Conservation (phyloP, 1,140 invertebrate species). For the Microplitis mediator region DNA sequence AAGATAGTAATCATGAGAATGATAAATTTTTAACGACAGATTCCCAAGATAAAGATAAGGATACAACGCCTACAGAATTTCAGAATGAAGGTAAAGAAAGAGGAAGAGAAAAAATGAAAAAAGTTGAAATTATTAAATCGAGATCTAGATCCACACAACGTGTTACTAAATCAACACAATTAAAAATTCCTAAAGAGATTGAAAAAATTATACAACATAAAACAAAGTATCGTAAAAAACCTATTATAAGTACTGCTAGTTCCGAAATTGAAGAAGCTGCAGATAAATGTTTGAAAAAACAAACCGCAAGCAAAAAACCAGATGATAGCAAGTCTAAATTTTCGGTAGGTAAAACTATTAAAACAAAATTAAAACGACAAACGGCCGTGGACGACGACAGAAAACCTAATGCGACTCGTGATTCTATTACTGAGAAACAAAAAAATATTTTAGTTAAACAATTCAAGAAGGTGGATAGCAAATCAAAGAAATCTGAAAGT, state of each 20-base stretch:
- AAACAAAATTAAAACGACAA: constrained; percentile 36
- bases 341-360: background rate
- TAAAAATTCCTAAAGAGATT: constrained; percentile 25
- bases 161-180: constrained; percentile 23
- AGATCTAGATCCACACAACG: constrained; percentile 15
- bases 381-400: constrained; percentile 33
- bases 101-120: constrained; percentile 17
- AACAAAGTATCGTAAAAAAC: constrained; percentile 42
- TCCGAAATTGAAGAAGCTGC: constrained; percentile 50
- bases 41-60: constrained; percentile 29
- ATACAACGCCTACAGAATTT: constrained; percentile 1
- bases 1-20: constrained; percentile 23
- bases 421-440: constrained; percentile 23
- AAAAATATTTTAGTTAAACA: constrained; percentile 36
- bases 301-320: constrained; percentile 10
- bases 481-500: constrained; percentile 14
- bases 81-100: constrained; percentile 11
- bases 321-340: constrained; percentile 42
- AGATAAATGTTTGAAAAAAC: constrained; percentile 33
- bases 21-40: constrained; percentile 30
- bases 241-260: constrained; percentile 46
- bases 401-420: constrained; percentile 16
- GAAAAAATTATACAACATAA: constrained; percentile 29
- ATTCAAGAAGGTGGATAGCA: constrained; percentile 23
- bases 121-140: constrained; percentile 16